Base-by-base conservation (phyloP, 2,113 vertebrate species). In the Nyctibius bracteatus region DNA sequence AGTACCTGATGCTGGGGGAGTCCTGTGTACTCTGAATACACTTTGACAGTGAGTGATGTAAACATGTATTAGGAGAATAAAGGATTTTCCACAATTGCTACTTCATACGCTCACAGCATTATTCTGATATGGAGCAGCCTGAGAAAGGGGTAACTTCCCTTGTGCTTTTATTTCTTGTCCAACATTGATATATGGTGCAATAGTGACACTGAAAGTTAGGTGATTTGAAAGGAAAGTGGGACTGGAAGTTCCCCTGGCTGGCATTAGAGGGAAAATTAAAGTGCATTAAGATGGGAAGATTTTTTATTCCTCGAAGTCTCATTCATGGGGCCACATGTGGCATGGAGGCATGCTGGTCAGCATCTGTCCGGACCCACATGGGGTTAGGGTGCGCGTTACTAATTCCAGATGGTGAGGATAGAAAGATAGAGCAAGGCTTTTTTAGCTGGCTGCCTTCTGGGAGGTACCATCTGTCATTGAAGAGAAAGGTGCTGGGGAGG, bases 301-400 rank as follows among this genome's bases (percentile, higher is more conserved):
- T 75, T 72, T 19, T 80, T 37, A 14, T n/a, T 75, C n/a, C 62
- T 73, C 63, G 10, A n/a, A 52, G 9, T n/a, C 24, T 79, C 10
- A 5, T 67, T 77, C 4, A 1, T 8, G 15, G 20, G 37, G 18
- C n/a, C 23, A 22, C 5, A 1, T 1, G 5, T 41, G 62, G 7
- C 22, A 14, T 11, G 12, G 27, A 61, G 31, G 17, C 15, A 7
- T 6, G 4, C 27, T 43, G 41, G 13, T 37, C 51, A 65, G 57
- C 30, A 58, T 62, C 67, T 4, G 1, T 28, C 43, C 2, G 2
- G 0, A 49, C 11, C 14, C 3, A 2, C 5, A 14, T 0, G 1
- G 24, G 39, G 13, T 68, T 49, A 17, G 28, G 39, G 43, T 0
- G 0, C 24, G 22, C 4, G 25, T 41, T 79, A 6, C 51, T 46